A percentile compares a stretch with the other conserved stretches of the same genome.
Conservation (phyloP, 2,113 vertebrate species). For the Brienomyrus brachyistius region DNA sequence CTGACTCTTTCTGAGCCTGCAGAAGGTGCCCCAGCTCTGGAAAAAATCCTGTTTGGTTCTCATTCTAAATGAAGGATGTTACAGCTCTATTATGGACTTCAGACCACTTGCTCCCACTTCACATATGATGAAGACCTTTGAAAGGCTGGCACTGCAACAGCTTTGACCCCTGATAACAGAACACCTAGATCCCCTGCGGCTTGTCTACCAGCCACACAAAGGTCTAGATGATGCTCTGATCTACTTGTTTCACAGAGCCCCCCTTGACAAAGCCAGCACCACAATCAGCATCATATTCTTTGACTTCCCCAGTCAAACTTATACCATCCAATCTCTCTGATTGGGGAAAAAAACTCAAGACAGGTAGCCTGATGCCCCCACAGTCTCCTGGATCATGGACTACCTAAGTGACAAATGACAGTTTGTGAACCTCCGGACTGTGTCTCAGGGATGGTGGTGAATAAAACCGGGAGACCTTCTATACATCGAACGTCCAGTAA, state of each 20-base stretch:
- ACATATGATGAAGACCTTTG: neutral
- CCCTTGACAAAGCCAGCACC: neutral
- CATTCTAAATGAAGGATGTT: neutral
- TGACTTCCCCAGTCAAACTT: neutral
- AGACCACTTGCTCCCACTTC: neutral
- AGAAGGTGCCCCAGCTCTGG: neutral
- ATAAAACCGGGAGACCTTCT: neutral
- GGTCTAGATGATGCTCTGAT: neutral
- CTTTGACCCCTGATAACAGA: neutral
- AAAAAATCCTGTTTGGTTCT: neutral
- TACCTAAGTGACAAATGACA: neutral
- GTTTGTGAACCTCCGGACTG: neutral
- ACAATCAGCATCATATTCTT: neutral
- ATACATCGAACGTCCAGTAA: neutral
- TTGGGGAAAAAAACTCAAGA: neutral
- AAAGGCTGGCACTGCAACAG: neutral
- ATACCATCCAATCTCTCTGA: neutral
- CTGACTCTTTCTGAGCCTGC: no score
- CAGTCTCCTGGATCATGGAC: neutral
- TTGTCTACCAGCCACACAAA: neutral
- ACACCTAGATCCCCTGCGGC: neutral
- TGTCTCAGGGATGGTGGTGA: neutral
- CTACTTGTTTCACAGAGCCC: neutral
- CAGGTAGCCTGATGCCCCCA: neutral
- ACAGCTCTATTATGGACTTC: neutral